Conservation (phyloP, 2,888 invertebrate genomes). For the Ochropleura plecta region DNA sequence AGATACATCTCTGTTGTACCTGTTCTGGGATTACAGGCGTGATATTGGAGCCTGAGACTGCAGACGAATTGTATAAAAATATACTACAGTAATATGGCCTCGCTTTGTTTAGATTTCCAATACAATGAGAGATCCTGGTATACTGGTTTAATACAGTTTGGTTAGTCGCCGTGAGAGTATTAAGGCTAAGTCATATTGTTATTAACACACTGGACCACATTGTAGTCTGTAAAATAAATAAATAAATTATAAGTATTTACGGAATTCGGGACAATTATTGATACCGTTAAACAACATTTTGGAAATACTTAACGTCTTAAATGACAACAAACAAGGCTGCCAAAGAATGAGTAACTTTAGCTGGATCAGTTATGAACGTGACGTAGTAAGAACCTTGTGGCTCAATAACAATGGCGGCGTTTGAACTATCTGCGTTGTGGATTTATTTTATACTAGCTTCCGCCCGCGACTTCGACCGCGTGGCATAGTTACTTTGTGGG, state of each 20-base stretch:
- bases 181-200: too few relatives aligned
- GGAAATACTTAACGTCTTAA: neutral
- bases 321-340: neutral
- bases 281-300: neutral
- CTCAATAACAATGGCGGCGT: conserved; percentile 2
- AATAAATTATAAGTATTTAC: neutral
- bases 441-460: neutral
- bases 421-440: neutral
- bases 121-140: too few relatives aligned
- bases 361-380: conserved; percentile 32
- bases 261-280: conserved; percentile 20
- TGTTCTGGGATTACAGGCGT: neutral
- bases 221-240: too few relatives aligned
- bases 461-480: too few relatives aligned
- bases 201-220: too few relatives aligned
- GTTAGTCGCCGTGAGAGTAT: too few relatives aligned
- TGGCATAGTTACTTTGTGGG: too few relatives aligned
- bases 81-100: too few relatives aligned
- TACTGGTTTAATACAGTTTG: too few relatives aligned
- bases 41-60: neutral
- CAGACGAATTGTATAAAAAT: neutral
- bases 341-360: conserved; percentile 1
- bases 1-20: neutral
- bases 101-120: too few relatives aligned
- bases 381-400: neutral